These are phyloP conservation scores for Armadillidium nasatum DNA, from an alignment of 1,140 invertebrate species.

Conservation along the genomic window DNA sequence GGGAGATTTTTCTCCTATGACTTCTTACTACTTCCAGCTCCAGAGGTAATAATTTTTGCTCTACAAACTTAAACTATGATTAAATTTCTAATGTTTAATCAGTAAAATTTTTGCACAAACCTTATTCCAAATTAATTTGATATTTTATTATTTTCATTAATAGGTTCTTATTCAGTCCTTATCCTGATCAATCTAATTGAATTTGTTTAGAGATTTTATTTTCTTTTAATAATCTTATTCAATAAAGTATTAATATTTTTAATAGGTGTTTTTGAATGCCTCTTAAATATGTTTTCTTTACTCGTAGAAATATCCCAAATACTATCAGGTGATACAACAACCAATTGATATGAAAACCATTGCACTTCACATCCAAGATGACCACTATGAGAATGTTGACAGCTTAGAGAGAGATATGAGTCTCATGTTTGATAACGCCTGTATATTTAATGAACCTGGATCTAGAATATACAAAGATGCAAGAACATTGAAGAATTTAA, in stretches of 20 bases:
- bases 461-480: slow-evolving; percentile 96
- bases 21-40: slow-evolving; percentile 86
- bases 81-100: background rate
- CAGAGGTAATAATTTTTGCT: slow-evolving; percentile 53
- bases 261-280: slow-evolving; percentile 5
- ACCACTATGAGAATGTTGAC: slow-evolving; percentile 65
- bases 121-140: no score
- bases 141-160: no score
- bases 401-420: slow-evolving; percentile 88
- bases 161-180: no score
- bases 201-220: background rate
- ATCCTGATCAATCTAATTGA: no score
- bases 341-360: slow-evolving; percentile 94
- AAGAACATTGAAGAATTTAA: slow-evolving; percentile 75
- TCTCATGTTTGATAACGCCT: slow-evolving; percentile 91
- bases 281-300: slow-evolving; percentile 21
- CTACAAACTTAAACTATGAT: background rate
- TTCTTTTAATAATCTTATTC: background rate
- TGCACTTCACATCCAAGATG: slow-evolving; percentile 81
- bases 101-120: background rate
- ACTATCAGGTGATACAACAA: slow-evolving; percentile 90
- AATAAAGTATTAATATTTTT: background rate
- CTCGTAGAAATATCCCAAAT: slow-evolving; percentile 82
- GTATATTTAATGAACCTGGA: slow-evolving; percentile 91
- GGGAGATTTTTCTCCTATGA: slow-evolving; percentile 71